Percentiles rank a stretch among this genome's conserved stretches.
Conservation (phyloP, 2,888 invertebrate species). For the Digitonthophagus gazella region DNA sequence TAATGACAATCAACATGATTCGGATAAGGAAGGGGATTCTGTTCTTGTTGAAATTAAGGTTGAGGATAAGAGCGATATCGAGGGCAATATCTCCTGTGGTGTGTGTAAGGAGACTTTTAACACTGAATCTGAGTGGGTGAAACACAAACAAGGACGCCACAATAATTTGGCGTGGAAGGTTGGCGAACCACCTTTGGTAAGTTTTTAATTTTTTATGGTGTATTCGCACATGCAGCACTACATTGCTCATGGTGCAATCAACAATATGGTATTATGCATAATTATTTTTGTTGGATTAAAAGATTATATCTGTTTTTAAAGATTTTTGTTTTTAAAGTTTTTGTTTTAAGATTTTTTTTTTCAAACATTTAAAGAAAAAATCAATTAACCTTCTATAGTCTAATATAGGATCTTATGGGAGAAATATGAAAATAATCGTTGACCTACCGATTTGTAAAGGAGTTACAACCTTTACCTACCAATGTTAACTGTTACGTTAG, state of each 20-base stretch:
- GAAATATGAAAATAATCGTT: too few relatives aligned
- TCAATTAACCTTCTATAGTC: too few relatives aligned
- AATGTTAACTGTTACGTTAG: too few relatives aligned
- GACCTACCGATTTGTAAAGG: too few relatives aligned
- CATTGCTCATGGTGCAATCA: neutral
- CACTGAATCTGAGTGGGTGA: slow-evolving; percentile 53
- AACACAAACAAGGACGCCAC: slow-evolving; percentile 52
- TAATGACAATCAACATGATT: slow-evolving; percentile 4
- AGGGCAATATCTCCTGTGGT: slow-evolving; percentile 45
- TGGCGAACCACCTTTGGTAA: slow-evolving; percentile 56
- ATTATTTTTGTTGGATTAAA: neutral
- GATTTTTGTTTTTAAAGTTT: too few relatives aligned
- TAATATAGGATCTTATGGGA: too few relatives aligned
- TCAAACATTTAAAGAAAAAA: too few relatives aligned
- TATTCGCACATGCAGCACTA: neutral
- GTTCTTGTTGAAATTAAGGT: neutral
- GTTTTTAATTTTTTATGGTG: slow-evolving; percentile 25
- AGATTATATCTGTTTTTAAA: too few relatives aligned
- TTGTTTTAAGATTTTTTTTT: too few relatives aligned
- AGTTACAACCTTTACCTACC: too few relatives aligned
- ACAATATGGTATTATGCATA: neutral
- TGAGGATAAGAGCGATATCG: slow-evolving; percentile 7
- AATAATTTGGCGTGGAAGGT: slow-evolving; percentile 60
- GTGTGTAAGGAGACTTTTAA: slow-evolving; percentile 52
- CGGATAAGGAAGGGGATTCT: slow-evolving; percentile 4